Base-by-base conservation (phyloP, 2,797 vertebrate species). In the Falco novaeseelandiae region DNA sequence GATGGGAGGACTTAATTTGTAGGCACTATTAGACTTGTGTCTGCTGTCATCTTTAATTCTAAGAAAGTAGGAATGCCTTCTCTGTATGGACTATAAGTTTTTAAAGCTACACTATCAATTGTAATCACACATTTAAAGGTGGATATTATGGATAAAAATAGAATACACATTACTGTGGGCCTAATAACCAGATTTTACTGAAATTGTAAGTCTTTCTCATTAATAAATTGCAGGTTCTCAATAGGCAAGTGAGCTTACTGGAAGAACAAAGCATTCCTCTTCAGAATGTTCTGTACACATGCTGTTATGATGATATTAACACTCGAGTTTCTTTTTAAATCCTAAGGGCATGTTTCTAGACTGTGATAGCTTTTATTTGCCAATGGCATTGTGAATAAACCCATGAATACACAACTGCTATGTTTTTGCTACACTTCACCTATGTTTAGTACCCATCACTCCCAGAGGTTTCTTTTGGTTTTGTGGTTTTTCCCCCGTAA, bases 401-500 rank as follows among this genome's bases (percentile, higher is more conserved):
- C 14, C 16, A 18, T 20, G 23, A 94, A 70, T 74, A 21, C 7
- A n/a, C 14, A 73, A 71, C 40, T 89, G 7, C 10, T 21, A 1
- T 51, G 5, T 4, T 67, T 80, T 93, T 71, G 54, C 19, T 61
- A 7, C 26, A 11, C 8, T 77, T 83, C 29, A 22, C 6, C 3
- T 54, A 1, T 57, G 11, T 40, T 74, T 87, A 51, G 18, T 59
- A 32, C 4, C 25, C 2, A 14, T 70, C 2, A 1, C 3, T 74
- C 42, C 27, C 29, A 51, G 38, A 48, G 23, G 6, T 62, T 89
- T 57, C 23, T 69, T 63, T 73, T 51, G 29, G 70, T 87, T 80
- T n/a, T 11, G 6, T 49, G 3, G 4, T 34, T 32, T 21, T 1
- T 0, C 4, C 3, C 8, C 2, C 1, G 6, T 44, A 23, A 10